These are phyloP conservation scores for Aethina tumida DNA, from an alignment of 1,140 invertebrate species.

Conservation along the genomic window DNA sequence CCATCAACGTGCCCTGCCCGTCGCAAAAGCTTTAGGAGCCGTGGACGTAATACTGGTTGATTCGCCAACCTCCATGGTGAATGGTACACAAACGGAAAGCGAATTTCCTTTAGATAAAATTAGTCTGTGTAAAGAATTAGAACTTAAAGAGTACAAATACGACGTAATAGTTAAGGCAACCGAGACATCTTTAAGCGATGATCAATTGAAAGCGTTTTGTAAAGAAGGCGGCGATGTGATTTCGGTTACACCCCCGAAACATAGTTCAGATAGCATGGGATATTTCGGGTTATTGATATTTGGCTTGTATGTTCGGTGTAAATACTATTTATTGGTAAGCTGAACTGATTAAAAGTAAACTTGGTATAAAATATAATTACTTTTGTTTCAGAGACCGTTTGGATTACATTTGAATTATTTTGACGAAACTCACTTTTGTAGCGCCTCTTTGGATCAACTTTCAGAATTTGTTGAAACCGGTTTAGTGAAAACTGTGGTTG, in stretches of 20 bases:
- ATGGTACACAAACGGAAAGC: too few species aligned
- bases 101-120: too few species aligned
- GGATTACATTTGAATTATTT: constrained; percentile 28
- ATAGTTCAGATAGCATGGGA: too few species aligned
- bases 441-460: constrained; percentile 40
- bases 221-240: too few species aligned
- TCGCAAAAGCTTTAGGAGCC: constrained; percentile 46
- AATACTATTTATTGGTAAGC: constrained; percentile 38
- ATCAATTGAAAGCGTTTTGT: constrained; percentile 22
- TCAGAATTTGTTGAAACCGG: constrained; percentile 43
- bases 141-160: constrained; percentile 32
- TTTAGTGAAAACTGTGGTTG: constrained; percentile 47
- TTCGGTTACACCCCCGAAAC: too few species aligned
- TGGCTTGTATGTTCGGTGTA: constrained; percentile 31
- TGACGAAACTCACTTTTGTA: constrained; percentile 40
- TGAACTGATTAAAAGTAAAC: too few species aligned
- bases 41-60: constrained; percentile 48
- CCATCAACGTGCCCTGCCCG: constrained; percentile 39
- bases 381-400: constrained; percentile 15
- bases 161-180: constrained; percentile 36
- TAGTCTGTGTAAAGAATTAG: constrained; percentile 27
- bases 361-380: too few species aligned
- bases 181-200: constrained; percentile 7
- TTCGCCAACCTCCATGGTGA: too few species aligned
- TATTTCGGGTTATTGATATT: too few species aligned